Evolutionary conservation across 2,797 vertebrate genomes (phyloP), one percentile per base, ranked within the genome.

Genomic region (Balearica regulorum): DNA sequence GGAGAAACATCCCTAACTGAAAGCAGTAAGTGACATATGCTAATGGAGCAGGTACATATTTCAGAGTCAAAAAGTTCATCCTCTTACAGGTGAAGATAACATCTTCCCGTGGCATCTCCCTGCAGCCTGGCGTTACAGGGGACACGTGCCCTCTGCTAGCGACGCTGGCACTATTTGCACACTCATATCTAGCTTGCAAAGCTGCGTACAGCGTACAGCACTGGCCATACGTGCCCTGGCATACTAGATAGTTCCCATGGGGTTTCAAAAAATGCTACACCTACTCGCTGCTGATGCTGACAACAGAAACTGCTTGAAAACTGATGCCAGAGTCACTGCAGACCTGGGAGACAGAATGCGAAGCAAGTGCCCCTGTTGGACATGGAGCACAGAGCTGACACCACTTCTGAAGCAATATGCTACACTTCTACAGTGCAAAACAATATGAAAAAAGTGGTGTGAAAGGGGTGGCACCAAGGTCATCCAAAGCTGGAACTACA

Each of bases 141-240:
- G 44, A 22, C 18, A 11, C 12, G 14, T 1, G 4, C 31, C n/a
- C 68, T 44, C 33, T 28, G 10, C 19, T 37, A 3, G 37, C 1
- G 16, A n/a, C 29, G 5, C 26, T 16, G 35, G 39, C 13, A 13
- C 35, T 46, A 14, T 41, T 16, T 24, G 41, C n/a, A n/a, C 57
- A 8, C 11, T 16, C 0, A 0, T 6, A 31, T 9, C 37, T 26
- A 20, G 14, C 21, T 16, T 33, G 39, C 39, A 83, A 16, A 75
- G 53, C 48, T 60, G n/a, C 20, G 35, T 10, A 22, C 39, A 43
- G n/a, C 20, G 35, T 10, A 22, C 39, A 43, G 39, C 53, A 13
- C 64, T 22, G 43, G 28, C 39, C 41, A 58, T 8, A 21, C 13
- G 1, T 8, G 16, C 2, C 26, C 28, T 7, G 0, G 4, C 13